Conservation (phyloP, 1,140 invertebrate species). For the Drosophila bipectinata region DNA sequence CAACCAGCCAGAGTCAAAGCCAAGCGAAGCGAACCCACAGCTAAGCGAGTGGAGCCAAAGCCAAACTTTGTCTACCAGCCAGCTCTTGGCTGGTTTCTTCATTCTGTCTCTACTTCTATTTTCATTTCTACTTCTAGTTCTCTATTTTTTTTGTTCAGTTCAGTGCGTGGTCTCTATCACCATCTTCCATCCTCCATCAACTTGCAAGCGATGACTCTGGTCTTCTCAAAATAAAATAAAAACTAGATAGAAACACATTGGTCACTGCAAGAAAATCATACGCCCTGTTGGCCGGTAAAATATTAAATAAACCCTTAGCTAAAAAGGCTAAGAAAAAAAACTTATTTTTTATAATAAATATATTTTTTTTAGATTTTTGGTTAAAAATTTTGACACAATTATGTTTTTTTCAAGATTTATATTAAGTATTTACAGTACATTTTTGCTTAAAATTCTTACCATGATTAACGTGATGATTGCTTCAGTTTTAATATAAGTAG, state of each 20-base stretch:
- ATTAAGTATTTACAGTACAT: too few relatives aligned
- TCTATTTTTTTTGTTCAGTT: conserved; percentile 21
- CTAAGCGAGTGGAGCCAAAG: conserved; percentile 55
- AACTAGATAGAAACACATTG: conserved; percentile 10
- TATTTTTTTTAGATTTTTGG: too few relatives aligned
- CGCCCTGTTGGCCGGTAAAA: conserved; percentile 1
- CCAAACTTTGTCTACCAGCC: conserved; percentile 66
- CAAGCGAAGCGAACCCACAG: conserved; percentile 25
- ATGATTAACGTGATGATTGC: too few relatives aligned
- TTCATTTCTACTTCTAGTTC: background rate
- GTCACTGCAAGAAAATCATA: conserved; percentile 19
- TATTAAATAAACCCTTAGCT: background rate
- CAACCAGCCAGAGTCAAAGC: conserved; percentile 31
- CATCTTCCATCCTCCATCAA: conserved; percentile 37
- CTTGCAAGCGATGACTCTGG: conserved; percentile 76
- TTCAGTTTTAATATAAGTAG: too few relatives aligned
- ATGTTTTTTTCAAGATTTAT: too few relatives aligned
- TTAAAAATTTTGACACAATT: too few relatives aligned
- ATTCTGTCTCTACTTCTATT: conserved; percentile 1
- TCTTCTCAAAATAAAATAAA: conserved; percentile 12
- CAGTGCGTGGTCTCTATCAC: conserved; percentile 53
- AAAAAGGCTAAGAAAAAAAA: too few relatives aligned
- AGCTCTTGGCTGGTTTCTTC: conserved; percentile 51
- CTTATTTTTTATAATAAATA: background rate
- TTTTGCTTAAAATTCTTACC: too few relatives aligned